These are phyloP conservation scores for Gymnorhina tibicen DNA, from an alignment of 2,113 vertebrate genomes.

Conservation along the genomic window DNA sequence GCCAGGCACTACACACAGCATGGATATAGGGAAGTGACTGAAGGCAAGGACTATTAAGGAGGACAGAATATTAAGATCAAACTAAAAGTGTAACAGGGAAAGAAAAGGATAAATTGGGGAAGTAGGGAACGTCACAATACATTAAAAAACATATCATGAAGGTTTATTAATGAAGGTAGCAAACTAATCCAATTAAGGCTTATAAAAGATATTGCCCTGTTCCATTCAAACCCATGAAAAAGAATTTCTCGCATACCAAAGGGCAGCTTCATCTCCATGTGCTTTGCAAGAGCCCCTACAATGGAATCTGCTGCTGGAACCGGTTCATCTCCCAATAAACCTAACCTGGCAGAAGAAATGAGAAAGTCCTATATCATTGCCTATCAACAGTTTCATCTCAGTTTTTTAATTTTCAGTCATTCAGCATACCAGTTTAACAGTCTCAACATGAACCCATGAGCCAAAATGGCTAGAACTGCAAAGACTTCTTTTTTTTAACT, in stretches of 20 bases:
- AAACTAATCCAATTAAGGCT: background rate
- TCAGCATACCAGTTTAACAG: background rate
- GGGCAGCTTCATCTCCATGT: constrained; percentile 86
- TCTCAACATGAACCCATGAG: background rate
- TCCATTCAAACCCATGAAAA: background rate
- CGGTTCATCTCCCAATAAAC: constrained; percentile 82
- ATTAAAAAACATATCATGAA: background rate
- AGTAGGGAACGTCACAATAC: background rate
- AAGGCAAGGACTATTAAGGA: background rate
- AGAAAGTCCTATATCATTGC: background rate
- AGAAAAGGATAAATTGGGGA: background rate
- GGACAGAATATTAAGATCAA: background rate
- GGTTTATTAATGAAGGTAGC: background rate
- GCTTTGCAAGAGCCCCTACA: constrained; percentile 84
- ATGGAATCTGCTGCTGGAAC: constrained; percentile 84
- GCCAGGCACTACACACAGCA: background rate
- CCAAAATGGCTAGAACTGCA: background rate
- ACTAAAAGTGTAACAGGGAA: background rate
- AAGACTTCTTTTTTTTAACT: background rate
- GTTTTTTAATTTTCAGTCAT: background rate
- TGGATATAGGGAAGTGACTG: background rate
- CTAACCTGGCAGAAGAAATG: constrained; percentile 78
- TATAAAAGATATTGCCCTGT: background rate
- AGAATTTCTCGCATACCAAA: constrained; percentile 76
- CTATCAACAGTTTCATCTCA: background rate